Evolutionary conservation across 2,888 invertebrate genomes (phyloP).

Genomic region (Yponomeuta malinellus): DNA sequence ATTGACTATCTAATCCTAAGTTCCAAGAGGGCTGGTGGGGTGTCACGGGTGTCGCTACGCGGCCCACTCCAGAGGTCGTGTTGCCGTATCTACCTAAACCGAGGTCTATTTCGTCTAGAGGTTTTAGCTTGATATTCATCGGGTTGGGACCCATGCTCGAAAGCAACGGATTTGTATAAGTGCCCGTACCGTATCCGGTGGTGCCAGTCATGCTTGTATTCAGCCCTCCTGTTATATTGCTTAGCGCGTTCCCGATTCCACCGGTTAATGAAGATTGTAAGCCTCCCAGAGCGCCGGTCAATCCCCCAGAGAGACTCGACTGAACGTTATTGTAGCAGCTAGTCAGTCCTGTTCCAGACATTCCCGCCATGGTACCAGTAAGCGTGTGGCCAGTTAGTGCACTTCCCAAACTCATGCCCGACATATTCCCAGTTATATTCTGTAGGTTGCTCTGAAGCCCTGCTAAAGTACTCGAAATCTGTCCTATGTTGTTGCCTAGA

Average conservation of each 20-base stretch:
- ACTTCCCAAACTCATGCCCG: conserved; percentile 59
- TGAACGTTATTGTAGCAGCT: conserved; percentile 64
- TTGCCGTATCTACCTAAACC: conserved; percentile 76
- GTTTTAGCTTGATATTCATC: conserved; percentile 81
- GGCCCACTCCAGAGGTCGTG: conserved; percentile 57
- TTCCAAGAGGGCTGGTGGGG: conserved; percentile 76
- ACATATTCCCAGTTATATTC: conserved; percentile 60
- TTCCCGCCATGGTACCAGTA: conserved; percentile 61
- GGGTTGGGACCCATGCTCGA: conserved; percentile 73
- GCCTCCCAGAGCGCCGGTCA: conserved; percentile 59
- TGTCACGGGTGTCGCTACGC: conserved; percentile 79
- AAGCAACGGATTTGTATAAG: conserved; percentile 80
- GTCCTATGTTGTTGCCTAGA: conserved; percentile 67
- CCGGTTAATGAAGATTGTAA: conserved; percentile 60
- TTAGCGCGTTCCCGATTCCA: conserved; percentile 58
- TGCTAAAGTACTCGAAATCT: conserved; percentile 66
- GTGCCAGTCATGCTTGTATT: conserved; percentile 60
- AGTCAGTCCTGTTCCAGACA: conserved; percentile 55
- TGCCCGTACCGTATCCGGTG: conserved; percentile 61
- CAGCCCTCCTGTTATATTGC: conserved; percentile 57
- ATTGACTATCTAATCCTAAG: conserved; percentile 78
- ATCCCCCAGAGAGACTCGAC: conserved; percentile 59
- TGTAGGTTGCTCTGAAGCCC: conserved; percentile 68
- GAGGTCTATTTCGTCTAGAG: conserved; percentile 83
- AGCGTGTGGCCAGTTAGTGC: conserved; percentile 62